phyloP scores from a whole-genome alignment of 2,888 invertebrate species.

The Drosophila conformis region DNA sequence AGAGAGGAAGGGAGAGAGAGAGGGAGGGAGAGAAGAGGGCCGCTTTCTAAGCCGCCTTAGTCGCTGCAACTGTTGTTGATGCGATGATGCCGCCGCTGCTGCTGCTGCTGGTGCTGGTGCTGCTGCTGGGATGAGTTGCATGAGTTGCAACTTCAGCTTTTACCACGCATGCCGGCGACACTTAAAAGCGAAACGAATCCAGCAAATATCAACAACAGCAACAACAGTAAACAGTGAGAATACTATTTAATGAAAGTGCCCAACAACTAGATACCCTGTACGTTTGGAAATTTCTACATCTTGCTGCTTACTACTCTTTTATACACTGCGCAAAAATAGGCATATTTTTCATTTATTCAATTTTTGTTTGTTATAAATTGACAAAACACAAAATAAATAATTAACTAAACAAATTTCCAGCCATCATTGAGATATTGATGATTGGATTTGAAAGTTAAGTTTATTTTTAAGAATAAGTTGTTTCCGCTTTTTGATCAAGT shows the following conservation, averaged over 20 bases:
- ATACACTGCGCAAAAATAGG: not conserved
- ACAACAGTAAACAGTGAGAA: constrained; percentile 29
- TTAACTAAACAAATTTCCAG: not conserved
- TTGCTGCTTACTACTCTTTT: not conserved
- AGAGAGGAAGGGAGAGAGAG: no score
- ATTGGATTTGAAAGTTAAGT: not conserved
- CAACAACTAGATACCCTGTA: constrained; percentile 25
- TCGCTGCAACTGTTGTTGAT: constrained; percentile 23
- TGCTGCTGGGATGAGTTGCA: constrained; percentile 56
- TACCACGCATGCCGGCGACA: constrained; percentile 62
- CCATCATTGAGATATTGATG: not conserved
- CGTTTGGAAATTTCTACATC: not conserved
- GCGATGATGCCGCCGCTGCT: constrained; percentile 28
- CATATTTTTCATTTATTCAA: no score
- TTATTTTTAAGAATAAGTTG: not conserved
- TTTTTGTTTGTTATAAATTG: not conserved
- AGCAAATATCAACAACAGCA: constrained; percentile 53
- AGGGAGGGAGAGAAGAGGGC: constrained; percentile 2
- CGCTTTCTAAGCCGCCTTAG: constrained; percentile 68
- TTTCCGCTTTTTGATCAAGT: no score
- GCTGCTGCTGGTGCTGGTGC: constrained; percentile 28
- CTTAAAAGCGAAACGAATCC: constrained; percentile 65
- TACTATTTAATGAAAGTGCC: not conserved
- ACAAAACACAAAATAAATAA: not conserved
- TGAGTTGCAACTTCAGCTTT: constrained; percentile 65